Base-by-base conservation (phyloP, 1,140 invertebrate genomes). In the Bilobella aurantiaca region DNA sequence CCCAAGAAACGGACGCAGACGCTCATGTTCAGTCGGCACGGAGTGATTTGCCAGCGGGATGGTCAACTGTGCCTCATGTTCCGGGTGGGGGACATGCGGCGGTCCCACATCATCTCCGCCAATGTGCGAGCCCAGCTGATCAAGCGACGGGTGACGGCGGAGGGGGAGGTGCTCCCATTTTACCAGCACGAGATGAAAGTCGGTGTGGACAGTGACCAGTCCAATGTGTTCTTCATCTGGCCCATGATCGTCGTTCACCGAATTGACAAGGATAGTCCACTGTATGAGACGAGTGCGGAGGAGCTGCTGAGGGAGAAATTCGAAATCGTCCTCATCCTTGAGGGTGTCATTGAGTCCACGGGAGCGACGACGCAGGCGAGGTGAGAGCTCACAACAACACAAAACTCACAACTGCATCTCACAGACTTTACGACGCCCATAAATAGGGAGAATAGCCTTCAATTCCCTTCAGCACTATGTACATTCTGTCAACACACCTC, bases 1-100 rank as follows among this genome's bases (percentile, higher is more conserved):
- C 96, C 96, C 0, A 98, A 98, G 75, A 93, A 97, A 75, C 82
- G 96, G 64, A 93, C 93, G 0, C 89, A 98, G 77, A 99, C 96
- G 0, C 78, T 99, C 1, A 82, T 99, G 68, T 99, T 98, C 79
- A 96, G 93, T 34, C 87, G 89, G 72, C 87, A 94, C 74, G 92
- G 93, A 0, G 91, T 96, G 0, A 88, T 98, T 34, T 96, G 92
- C 74, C 86, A 90, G 75, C 81, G 94, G 53, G 89, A 95, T 75
- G 91, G 92, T 1, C 83, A 90, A 65, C 78, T 98, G 1, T 92
- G 91, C 74, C 79, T 99, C 18, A 90, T 98, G 86, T 97, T 98
- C 78, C 82, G 96, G 29, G 93, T 99, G 1, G 96, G 96, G 2
- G 96, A 99, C 78, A 96, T 99, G 90, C 81, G 96, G 59, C 97